Base-by-base conservation (phyloP, 2,797 vertebrate genomes). In the Ambastaia sidthimunki region DNA sequence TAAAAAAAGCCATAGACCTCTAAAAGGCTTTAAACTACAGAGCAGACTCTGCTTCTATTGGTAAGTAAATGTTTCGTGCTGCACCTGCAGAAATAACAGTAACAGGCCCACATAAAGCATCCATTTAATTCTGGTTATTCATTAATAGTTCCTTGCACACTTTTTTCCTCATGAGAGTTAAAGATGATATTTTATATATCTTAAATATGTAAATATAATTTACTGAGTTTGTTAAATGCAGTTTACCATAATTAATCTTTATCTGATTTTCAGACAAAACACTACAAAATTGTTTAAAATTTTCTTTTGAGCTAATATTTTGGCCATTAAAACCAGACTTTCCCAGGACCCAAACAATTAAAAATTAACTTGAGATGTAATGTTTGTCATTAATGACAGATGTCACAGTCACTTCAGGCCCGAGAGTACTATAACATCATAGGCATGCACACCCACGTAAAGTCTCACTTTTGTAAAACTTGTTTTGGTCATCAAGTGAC, bases 21-120 rank as follows among this genome's bases (percentile, higher is more conserved):
- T 87, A 87, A 94, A 92, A 93, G 93, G 91, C 93, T 91, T 95
- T 95, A 93, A 93, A 91, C 89, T 89, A 93, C 90, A 89, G 87
- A 90, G 85, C 86, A 89, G 88, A 89, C 90, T 91, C 88, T 89
- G 90, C 90, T 88, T 89, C 87, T 89, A 87, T 80, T 66, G 50
- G 50, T 67, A 73, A 60, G 16, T 31, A 19, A 81, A 74, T 69
- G 85, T 76, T 80, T 82, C 86, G 85, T 83, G 70, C 82, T 66
- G 87, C 86, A 55, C 31, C 71, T 72, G 48, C 70, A 80, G 44
- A 80, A 80, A 57, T 18, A 47, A 66, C 18, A 48, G 59, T 62
- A 66, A 55, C 50, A 65, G 66, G 44, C 1, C 1, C 19, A 71
- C 70, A 62, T 31, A 67, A 74, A 73, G 12, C 23, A 23, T 65